Base-by-base conservation (phyloP, 2,113 vertebrate species). In the Rousettus leschenaultii region DNA sequence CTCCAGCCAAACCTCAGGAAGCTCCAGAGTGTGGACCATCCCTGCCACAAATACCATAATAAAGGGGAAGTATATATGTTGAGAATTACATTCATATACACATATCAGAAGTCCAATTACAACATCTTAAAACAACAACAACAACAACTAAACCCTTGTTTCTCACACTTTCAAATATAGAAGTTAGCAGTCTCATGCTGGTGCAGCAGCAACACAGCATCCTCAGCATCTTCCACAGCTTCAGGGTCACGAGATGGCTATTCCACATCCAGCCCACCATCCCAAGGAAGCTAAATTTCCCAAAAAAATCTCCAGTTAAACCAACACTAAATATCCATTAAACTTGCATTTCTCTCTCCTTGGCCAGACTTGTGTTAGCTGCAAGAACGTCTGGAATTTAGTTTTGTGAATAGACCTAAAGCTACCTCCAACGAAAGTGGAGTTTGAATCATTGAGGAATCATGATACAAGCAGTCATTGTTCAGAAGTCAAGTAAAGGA, bases 61-160 rank as follows among this genome's bases (percentile, higher is more conserved):
- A 53, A 77, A 75, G 40, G 3, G 19, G 55, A 73, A 35, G 26
- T 53, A 53, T 22, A 53, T 19, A 16, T 14, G 21, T 51, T 84
- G 43, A 91, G 35, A 80, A 79, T 43, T 15, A 35, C 30, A 61
- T 53, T 80, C 53, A 86, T 24, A 68, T n/a, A 59, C 10, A 26
- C 19, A 30, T 8, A 3, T 66, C 61, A 77, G 24, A 53, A 84
- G 78, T 55, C 16, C 38, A 85, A 7, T 11, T n/a, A 45, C 5
- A 40, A 7, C 30, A 57, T 19, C 61, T 40, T n/a, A 18, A 0
- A 22, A 0, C n/a, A n/a, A n/a, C n/a, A n/a, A n/a, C n/a, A n/a
- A n/a, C n/a, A n/a, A n/a, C n/a, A n/a, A n/a, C n/a, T n/a, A n/a
- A n/a, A n/a, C n/a, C n/a, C 24, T 24, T 48, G 6, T 4, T 61